phyloP scores from a whole-genome alignment of 2,797 vertebrate genomes.

The Paramormyrops hopkinsi region DNA sequence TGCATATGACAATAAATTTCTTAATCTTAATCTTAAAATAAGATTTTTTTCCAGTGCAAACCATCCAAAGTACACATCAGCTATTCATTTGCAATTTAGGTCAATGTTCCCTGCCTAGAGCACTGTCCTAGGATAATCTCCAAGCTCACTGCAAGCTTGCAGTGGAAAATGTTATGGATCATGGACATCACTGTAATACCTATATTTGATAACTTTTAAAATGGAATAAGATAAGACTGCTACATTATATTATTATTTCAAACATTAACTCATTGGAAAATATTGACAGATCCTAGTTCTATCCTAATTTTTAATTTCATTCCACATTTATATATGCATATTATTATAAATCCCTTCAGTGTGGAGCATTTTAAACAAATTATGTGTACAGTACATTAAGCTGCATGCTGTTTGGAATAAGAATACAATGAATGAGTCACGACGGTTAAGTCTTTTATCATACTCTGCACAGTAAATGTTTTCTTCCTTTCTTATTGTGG shows the following conservation, averaged over 20 bases:
- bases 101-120: neutral
- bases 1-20: too few relatives aligned
- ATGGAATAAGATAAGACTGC: neutral
- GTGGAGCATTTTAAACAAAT: neutral
- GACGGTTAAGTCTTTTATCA: neutral
- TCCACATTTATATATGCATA: neutral
- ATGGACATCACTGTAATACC: neutral
- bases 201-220: neutral
- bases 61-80: neutral
- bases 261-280: neutral
- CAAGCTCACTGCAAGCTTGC: neutral
- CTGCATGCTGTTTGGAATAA: neutral
- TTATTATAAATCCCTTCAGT: neutral
- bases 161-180: neutral
- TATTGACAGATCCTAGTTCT: neutral
- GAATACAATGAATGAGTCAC: neutral
- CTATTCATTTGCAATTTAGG: neutral
- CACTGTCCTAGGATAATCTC: neutral
- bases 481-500: neutral
- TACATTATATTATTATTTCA: neutral
- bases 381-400: neutral
- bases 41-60: neutral
- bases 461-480: neutral
- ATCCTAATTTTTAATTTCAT: neutral
- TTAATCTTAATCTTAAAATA: too few relatives aligned